Evolutionary conservation across 2,888 invertebrate species (phyloP), one percentile per base, ranked within the genome.

Genomic region (Lymantria monacha): DNA sequence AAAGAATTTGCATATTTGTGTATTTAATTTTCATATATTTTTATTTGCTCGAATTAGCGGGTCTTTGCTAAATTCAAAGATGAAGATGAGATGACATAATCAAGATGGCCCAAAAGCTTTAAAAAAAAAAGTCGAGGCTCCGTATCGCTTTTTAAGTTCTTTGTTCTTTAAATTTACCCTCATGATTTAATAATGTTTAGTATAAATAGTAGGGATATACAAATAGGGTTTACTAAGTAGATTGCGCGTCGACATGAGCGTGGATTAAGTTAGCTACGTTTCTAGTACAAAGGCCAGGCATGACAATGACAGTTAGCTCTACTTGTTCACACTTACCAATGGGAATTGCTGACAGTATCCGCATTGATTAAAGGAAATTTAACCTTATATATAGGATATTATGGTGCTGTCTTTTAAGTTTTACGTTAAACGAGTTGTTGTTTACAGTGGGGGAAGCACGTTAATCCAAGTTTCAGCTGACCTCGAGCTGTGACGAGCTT

Each of bases 271-370:
- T 78, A 80, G 74, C 67, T 65, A 66, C 65, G 70, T 76, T 72
- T 72, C 72, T 67, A 73, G 70, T 71, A 80, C 74, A 77, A 80
- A 80, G 76, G 72, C 79, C 63, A 72, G 65, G 69, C 74, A 73
- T 79, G 78, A 80, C 81, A 82, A 79, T 79, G 82, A 81, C 81
- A 82, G 81, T 83, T 81, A 81, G 76, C 75, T 72, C 69, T 69
- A 76, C 76, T 77, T 75, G 79, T 79, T 76, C 70, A 63, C 68
- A 69, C 61, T 62, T 48, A 60, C 76, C 60, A 76, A 33, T 37
- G 44, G 61, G 46, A 15, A 42, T 42, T 72, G 48, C 73, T 7
- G 40, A 37, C 42, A 31, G 10, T 53, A 59, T 46, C 53, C 43
- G 53, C 57, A 57, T 9, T 5, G n/a, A 59, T n/a, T 47, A 56